Conservation (phyloP, 2,888 invertebrate genomes). For the Ophion obscuratus region DNA sequence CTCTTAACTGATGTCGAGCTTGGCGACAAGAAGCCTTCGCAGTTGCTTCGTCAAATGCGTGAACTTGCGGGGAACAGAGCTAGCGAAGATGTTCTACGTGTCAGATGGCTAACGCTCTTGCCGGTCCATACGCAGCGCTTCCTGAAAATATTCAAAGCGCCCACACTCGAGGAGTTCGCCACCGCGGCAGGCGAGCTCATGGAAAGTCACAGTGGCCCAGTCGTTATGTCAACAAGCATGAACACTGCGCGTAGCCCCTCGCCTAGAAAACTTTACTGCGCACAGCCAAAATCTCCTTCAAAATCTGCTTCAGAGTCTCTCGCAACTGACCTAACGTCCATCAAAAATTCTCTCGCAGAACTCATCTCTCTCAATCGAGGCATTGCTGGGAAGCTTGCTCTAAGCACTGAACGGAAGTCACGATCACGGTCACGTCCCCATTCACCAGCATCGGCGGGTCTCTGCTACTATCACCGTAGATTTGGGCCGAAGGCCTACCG, state of each 20-base stretch:
- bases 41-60: constrained; percentile 28
- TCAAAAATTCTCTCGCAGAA: background rate
- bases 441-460: background rate
- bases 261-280: background rate
- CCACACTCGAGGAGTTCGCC: constrained; percentile 22
- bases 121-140: background rate
- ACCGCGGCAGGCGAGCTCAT: constrained; percentile 28
- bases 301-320: too few relatives aligned
- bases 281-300: too few relatives aligned
- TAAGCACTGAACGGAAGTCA: background rate
- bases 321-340: background rate
- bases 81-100: constrained; percentile 20
- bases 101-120: constrained; percentile 11
- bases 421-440: background rate
- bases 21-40: too few relatives aligned
- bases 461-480: constrained; percentile 4
- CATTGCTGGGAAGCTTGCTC: background rate
- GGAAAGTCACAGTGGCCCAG: background rate
- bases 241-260: background rate
- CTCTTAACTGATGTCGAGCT: too few relatives aligned
- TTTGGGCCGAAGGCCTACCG: background rate
- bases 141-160: background rate
- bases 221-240: background rate
- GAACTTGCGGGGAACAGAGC: background rate
- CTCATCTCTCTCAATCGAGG: background rate